Evolutionary conservation across 2,797 vertebrate genomes (phyloP).

Genomic region (Limnodromus scolopaceus): DNA sequence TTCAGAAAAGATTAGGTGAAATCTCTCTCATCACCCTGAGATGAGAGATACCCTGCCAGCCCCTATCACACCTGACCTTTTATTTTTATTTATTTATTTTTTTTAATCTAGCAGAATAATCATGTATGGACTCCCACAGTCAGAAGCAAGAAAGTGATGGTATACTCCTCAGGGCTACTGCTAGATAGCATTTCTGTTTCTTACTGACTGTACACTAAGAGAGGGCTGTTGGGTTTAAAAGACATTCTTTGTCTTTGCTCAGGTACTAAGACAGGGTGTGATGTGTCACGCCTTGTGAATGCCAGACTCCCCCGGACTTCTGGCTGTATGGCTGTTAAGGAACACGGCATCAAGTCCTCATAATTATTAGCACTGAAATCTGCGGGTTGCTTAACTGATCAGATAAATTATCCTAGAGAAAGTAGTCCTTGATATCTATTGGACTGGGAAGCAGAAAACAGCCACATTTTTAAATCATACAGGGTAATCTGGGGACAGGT

Average conservation of each 20-base stretch:
- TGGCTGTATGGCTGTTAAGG: constrained; percentile 9
- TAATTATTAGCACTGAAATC: not conserved
- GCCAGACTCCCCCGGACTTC: constrained; percentile 45
- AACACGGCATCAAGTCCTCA: constrained; percentile 15
- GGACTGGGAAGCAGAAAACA: not conserved
- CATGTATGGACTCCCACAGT: not conserved
- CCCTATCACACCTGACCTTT: not conserved
- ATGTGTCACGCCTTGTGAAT: constrained; percentile 27
- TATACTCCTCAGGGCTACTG: not conserved
- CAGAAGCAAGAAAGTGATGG: not conserved
- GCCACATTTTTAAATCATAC: not conserved
- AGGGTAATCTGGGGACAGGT: not conserved
- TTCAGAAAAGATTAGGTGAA: not conserved
- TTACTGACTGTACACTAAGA: not conserved
- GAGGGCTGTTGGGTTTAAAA: not conserved
- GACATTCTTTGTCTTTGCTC: not conserved
- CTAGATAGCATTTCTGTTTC: not conserved
- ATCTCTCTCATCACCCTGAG: not conserved
- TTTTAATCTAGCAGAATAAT: not conserved
- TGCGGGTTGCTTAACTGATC: not conserved
- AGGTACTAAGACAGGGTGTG: not conserved
- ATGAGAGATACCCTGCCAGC: no score
- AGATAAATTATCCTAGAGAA: constrained; percentile 8
- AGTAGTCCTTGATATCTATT: not conserved
- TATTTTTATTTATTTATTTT: not conserved